phyloP scores from a whole-genome alignment of 1,140 invertebrate genomes.

The Patella vulgata region DNA sequence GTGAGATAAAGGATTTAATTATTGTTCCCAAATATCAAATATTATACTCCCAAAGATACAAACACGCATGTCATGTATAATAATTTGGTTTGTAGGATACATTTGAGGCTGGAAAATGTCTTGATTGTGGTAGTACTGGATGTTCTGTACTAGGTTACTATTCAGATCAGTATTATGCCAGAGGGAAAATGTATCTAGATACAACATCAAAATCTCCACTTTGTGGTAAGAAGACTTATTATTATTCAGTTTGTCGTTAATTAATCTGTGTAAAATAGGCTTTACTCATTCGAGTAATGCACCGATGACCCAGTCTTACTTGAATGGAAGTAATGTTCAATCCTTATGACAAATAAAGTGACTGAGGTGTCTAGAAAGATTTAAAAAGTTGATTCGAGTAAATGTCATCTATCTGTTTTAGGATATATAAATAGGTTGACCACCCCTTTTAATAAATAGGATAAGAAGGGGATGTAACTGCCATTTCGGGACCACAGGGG shows the following conservation, averaged over 20 bases:
- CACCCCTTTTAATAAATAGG: too few species aligned
- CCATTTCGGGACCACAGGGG: too few species aligned
- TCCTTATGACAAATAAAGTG: not conserved
- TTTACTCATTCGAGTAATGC: not conserved
- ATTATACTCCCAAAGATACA: too few species aligned
- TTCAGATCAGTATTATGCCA: constrained; percentile 73
- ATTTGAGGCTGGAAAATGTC: constrained; percentile 77
- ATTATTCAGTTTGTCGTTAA: not conserved
- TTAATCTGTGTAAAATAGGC: not conserved
- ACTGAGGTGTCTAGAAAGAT: too few species aligned
- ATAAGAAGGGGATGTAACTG: too few species aligned
- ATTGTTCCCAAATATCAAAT: too few species aligned
- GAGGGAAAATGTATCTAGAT: constrained; percentile 39
- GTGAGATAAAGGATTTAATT: too few species aligned
- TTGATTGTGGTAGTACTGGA: constrained; percentile 78
- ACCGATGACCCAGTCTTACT: not conserved
- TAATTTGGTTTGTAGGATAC: too few species aligned
- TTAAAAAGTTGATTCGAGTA: too few species aligned
- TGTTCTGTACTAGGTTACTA: constrained; percentile 90
- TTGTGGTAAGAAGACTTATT: constrained; percentile 34
- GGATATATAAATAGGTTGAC: too few species aligned
- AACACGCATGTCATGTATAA: too few species aligned
- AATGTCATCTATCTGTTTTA: too few species aligned
- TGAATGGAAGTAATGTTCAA: not conserved
- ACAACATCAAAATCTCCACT: constrained; percentile 24